Conservation (phyloP, 2,113 vertebrate genomes). For the Sardina pilchardus region DNA sequence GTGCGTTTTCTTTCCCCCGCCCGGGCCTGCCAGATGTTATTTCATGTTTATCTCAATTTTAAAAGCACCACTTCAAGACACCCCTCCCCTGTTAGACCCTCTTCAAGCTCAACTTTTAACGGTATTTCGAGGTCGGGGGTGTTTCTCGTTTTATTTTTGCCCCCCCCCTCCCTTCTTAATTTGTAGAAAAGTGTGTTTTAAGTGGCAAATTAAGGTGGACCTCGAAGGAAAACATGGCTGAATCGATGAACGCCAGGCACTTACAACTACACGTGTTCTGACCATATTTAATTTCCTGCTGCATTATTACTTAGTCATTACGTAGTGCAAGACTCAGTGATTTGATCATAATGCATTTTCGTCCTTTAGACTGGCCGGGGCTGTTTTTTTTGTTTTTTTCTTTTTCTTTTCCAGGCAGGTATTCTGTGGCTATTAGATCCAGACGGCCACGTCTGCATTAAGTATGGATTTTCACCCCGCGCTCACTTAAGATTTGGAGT, state of each 20-base stretch:
- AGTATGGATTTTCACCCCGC: conserved; percentile 82
- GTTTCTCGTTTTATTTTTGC: not conserved
- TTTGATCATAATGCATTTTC: conserved; percentile 82
- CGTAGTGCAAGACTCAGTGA: conserved; percentile 73
- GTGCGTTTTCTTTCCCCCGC: conserved; percentile 72
- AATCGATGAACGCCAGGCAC: conserved; percentile 80
- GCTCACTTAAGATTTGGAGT: conserved; percentile 80
- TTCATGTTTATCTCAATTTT: conserved; percentile 97
- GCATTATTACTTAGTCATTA: conserved; percentile 84
- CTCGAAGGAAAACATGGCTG: conserved; percentile 78
- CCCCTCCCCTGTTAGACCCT: conserved; percentile 28
- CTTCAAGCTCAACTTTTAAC: conserved; percentile 76
- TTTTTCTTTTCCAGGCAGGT: conserved; percentile 71
- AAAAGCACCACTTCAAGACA: conserved; percentile 69
- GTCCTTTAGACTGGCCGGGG: conserved; percentile 80
- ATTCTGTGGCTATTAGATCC: conserved; percentile 82
- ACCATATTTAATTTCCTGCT: conserved; percentile 82
- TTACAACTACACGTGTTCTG: conserved; percentile 80
- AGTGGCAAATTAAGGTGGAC: conserved; percentile 78
- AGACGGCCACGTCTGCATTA: conserved; percentile 82
- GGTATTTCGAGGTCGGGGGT: conserved; percentile 67
- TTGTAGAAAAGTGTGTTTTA: conserved; percentile 68
- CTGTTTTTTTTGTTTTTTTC: conserved; percentile 25
- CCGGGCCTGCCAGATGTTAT: conserved; percentile 86
- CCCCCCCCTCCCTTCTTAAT: conserved; percentile 54